Base-by-base conservation (phyloP, 2,888 invertebrate genomes). In the Thelaira solivaga region DNA sequence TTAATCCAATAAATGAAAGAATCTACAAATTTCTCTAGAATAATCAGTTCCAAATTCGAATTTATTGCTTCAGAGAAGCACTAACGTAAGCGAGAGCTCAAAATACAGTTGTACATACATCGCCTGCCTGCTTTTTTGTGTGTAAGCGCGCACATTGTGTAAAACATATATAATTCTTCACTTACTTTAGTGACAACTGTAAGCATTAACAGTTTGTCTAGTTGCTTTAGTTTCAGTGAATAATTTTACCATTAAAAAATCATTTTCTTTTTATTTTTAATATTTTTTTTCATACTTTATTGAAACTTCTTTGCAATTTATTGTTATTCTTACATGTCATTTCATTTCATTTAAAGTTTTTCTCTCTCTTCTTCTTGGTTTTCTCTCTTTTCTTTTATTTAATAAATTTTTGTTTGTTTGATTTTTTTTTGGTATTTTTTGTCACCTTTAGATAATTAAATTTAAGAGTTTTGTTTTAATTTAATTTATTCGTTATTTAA, bases 251-350 rank as follows among this genome's bases (percentile, higher is more conserved):
- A 51, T 22, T 31, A 34, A 2, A 11, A 3, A 51, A 34, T 8
- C 2, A 34, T 4, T 29, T n/a, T 41, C 47, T 4, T 20, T 59
- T 59, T 51, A 43, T 57, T 73, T 57, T 53, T 36, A 45, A 53
- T 71, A n/a, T n/a, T 69, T 59, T 79, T 79, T 24, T 68, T 67
- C 41, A 72, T 72, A 76, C 67, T 76, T 76, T 75, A 71, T 76
- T 72, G 71, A 76, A 76, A 68, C 39, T 62, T 76, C 36, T 47
- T 59, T 77, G 67, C 36, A 41, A 53, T 51, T 61, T 67, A 67
- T 68, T 77, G 51, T 62, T 71, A 3, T 73, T 29, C 51, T 69
- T 74, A 68, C 73, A 69, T 65, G 22, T 59, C 20, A 72, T 39
- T 74, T 65, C 59, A 29, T 45, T 69, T 69, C 34, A 16, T n/a